These are phyloP conservation scores for Tetanocera ferruginea DNA, from an alignment of 2,888 invertebrate genomes.

Conservation along the genomic window DNA sequence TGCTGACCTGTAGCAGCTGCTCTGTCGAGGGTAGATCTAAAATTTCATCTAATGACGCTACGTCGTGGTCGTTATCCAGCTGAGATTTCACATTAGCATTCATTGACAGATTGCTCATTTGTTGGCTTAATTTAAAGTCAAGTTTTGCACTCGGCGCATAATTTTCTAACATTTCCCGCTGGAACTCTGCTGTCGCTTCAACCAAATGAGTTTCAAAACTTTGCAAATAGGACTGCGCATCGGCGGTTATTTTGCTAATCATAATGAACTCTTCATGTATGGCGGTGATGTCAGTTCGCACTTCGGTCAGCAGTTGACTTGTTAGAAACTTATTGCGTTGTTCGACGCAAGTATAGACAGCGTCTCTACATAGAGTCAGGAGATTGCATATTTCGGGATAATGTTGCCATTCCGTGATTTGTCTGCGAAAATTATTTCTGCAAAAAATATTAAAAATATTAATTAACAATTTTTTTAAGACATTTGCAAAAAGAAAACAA, in stretches of 20 bases:
- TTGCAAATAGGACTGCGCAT: conserved; percentile 21
- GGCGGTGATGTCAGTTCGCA: conserved; percentile 34
- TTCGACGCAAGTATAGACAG: conserved; percentile 43
- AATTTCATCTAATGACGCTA: conserved; percentile 13
- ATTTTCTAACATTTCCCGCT: background rate
- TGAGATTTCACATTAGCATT: background rate
- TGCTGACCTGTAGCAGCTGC: conserved; percentile 1
- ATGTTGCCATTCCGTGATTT: background rate
- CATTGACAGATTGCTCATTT: background rate
- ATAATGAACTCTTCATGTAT: conserved; percentile 45
- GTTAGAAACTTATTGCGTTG: conserved; percentile 38
- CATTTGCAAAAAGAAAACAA: no score
- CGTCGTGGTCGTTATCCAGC: background rate
- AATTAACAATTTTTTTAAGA: no score
- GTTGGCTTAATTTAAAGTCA: background rate
- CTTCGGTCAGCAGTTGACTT: conserved; percentile 23
- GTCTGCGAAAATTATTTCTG: conserved; percentile 37
- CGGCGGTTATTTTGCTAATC: conserved; percentile 32
- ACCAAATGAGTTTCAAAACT: conserved; percentile 41
- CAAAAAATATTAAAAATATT: background rate
- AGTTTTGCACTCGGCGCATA: background rate
- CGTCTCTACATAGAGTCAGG: conserved; percentile 31
- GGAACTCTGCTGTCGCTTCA: conserved; percentile 29
- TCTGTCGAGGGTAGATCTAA: background rate
- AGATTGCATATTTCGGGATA: conserved; percentile 1